These are phyloP conservation scores for Esperia sulphurella DNA, from an alignment of 2,888 invertebrate genomes.

Conservation along the genomic window DNA sequence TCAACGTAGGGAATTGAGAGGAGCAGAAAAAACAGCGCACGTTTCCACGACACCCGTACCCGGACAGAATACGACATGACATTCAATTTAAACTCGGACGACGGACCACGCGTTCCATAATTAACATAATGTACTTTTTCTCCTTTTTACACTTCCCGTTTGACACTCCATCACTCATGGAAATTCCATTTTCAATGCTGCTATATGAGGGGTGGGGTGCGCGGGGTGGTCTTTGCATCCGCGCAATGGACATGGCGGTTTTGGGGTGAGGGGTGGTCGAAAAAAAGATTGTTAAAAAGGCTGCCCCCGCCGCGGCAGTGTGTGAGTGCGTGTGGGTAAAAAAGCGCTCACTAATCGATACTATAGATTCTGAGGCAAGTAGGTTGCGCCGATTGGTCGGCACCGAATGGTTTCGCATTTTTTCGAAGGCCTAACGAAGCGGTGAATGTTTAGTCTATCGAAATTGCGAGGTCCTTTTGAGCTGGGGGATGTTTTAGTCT, in stretches of 20 bases:
- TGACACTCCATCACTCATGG: constrained; percentile 80
- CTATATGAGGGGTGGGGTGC: constrained; percentile 62
- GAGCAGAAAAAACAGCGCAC: constrained; percentile 38
- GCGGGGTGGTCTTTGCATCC: constrained; percentile 76
- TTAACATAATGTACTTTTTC: constrained; percentile 79
- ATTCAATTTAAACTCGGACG: constrained; percentile 75
- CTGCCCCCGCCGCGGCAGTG: constrained; percentile 68
- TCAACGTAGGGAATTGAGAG: constrained; percentile 38
- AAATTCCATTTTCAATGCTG: constrained; percentile 79
- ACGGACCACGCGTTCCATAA: constrained; percentile 70
- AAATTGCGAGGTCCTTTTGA: constrained; percentile 55
- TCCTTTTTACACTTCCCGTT: constrained; percentile 77
- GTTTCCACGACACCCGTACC: constrained; percentile 34
- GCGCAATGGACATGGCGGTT: constrained; percentile 77
- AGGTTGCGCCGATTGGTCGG: constrained; percentile 66
- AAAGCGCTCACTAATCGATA: constrained; percentile 77
- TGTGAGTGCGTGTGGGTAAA: constrained; percentile 77
- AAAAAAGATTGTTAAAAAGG: constrained; percentile 80
- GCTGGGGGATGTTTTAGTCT: constrained; percentile 10
- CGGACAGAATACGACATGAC: constrained; percentile 59
- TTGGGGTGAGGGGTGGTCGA: constrained; percentile 69
- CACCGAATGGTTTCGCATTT: constrained; percentile 52
- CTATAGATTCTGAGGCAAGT: constrained; percentile 78
- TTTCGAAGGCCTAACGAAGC: constrained; percentile 66
- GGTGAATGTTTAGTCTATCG: constrained; percentile 64